phyloP scores from a whole-genome alignment of 2,888 invertebrate genomes.

The Cosmia pyralina region DNA sequence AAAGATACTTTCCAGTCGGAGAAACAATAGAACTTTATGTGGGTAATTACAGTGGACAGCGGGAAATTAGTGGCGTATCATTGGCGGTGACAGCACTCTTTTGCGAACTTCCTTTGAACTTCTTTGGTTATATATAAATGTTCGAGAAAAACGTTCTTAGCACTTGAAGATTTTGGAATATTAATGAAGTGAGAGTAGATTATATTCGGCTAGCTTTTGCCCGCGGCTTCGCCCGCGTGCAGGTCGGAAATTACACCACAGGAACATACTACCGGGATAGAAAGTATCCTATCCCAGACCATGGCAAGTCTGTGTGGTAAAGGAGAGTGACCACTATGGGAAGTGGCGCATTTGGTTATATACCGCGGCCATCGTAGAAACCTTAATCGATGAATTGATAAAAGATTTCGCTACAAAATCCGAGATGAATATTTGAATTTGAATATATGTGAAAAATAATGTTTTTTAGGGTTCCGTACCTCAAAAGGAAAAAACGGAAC shows the following conservation, averaged over 20 bases:
- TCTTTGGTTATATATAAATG: conserved; percentile 29
- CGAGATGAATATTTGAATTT: too few relatives aligned
- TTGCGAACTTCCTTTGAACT: conserved; percentile 26
- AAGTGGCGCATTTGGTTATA: too few relatives aligned
- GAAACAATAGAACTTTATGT: conserved; percentile 83
- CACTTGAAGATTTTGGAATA: conserved; percentile 18
- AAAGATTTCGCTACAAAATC: too few relatives aligned
- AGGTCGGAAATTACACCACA: too few relatives aligned
- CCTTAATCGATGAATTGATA: too few relatives aligned
- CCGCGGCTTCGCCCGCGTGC: neutral
- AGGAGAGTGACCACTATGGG: too few relatives aligned
- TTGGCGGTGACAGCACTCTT: conserved; percentile 64
- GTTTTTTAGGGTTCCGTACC: too few relatives aligned
- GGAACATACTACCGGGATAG: neutral
- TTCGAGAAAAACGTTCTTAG: conserved; percentile 24
- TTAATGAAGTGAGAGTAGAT: neutral
- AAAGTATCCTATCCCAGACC: neutral
- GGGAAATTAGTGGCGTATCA: conserved; percentile 82
- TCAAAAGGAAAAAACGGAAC: too few relatives aligned
- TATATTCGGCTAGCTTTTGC: neutral
- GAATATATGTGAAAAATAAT: too few relatives aligned
- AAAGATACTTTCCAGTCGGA: conserved; percentile 50
- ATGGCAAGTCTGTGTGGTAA: neutral
- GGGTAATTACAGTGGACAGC: conserved; percentile 80
- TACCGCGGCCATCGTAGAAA: too few relatives aligned